These are phyloP conservation scores for Thamnophis elegans DNA, from an alignment of 2,797 vertebrate genomes.

Conservation along the genomic window DNA sequence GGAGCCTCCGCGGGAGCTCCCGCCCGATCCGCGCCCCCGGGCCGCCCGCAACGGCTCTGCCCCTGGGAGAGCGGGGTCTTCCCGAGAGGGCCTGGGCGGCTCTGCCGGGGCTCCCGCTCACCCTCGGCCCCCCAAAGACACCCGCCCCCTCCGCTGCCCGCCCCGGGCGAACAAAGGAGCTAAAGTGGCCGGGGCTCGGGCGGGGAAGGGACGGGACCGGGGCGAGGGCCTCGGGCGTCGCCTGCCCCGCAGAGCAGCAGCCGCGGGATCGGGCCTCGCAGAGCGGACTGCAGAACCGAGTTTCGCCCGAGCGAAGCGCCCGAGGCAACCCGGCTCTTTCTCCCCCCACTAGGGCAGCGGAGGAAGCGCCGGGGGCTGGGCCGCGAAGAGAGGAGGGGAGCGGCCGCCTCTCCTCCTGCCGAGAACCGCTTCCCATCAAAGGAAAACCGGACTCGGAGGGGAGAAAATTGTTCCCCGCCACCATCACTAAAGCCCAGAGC, in stretches of 20 bases:
- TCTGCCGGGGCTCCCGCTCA: no score
- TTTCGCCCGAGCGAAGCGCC: not conserved
- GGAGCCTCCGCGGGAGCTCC: no score
- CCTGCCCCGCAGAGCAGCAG: not conserved
- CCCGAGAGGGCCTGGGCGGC: no score
- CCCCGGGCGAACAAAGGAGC: no score
- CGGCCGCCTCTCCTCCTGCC: not conserved
- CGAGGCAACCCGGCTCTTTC: not conserved
- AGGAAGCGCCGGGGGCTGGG: not conserved
- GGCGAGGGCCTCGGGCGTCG: no score
- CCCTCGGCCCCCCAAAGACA: rapidly evolving
- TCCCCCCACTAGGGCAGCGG: not conserved
- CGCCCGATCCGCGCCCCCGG: no score
- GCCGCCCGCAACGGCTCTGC: no score
- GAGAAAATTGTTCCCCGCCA: not conserved
- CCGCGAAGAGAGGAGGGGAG: not conserved
- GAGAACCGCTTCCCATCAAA: rapidly evolving
- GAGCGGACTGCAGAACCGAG: not conserved
- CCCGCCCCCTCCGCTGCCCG: no score
- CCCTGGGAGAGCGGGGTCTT: no score
- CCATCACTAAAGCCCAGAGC: not conserved
- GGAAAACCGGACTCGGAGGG: not conserved
- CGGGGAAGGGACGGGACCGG: no score
- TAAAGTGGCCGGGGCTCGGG: no score
- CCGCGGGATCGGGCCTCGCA: not conserved